phyloP scores from a whole-genome alignment of 1,140 invertebrate genomes.

The Odontomachus brunneus region DNA sequence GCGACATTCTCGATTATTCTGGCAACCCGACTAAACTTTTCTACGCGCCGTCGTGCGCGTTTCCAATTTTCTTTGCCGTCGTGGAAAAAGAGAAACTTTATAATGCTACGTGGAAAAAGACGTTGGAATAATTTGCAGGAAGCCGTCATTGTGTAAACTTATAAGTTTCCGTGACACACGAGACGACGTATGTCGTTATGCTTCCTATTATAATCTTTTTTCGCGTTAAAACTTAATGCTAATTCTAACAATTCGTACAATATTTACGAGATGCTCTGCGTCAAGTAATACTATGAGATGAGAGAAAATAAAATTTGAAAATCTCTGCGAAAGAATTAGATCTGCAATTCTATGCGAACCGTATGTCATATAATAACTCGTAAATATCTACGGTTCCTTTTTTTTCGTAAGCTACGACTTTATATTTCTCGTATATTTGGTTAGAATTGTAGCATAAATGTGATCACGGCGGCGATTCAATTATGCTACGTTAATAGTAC shows the following conservation, averaged over 20 bases:
- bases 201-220: neutral
- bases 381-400: no score
- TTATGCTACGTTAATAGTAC: neutral
- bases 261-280: neutral
- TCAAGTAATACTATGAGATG: neutral
- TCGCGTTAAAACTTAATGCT: neutral
- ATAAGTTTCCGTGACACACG: conserved; percentile 46
- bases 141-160: conserved; percentile 55
- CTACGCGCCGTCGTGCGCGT: conserved; percentile 20
- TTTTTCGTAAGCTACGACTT: no score
- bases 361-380: no score
- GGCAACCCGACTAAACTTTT: conserved; percentile 14
- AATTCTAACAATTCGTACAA: conserved; percentile 1
- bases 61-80: conserved; percentile 38
- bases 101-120: neutral
- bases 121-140: conserved; percentile 63
- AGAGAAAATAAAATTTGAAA: neutral
- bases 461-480: neutral
- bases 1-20: conserved; percentile 45
- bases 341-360: no score
- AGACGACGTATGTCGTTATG: neutral
- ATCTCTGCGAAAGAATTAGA: neutral
- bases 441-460: no score
- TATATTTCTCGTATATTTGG: no score
- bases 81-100: conserved; percentile 54